These are phyloP conservation scores for Narcine bancroftii DNA, from an alignment of 2,113 vertebrate species.

Conservation along the genomic window DNA sequence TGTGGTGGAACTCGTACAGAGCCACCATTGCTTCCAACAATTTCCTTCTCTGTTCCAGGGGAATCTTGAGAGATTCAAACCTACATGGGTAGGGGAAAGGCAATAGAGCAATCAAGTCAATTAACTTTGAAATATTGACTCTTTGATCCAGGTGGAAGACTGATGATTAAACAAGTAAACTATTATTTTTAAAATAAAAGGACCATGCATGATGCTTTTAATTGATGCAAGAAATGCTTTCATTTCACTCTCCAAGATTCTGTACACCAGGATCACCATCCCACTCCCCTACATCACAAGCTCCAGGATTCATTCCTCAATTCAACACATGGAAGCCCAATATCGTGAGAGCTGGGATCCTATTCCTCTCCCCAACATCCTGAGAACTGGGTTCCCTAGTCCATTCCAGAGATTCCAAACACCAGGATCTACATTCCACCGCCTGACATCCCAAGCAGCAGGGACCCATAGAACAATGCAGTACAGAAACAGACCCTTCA, in stretches of 20 bases:
- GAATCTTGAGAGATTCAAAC: slow-evolving; percentile 72
- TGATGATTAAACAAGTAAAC: no score
- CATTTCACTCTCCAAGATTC: not conserved
- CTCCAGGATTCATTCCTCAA: no score
- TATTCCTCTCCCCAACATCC: not conserved
- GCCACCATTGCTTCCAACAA: slow-evolving; percentile 64
- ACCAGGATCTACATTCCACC: not conserved
- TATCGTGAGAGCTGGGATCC: no score
- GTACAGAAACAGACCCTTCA: no score
- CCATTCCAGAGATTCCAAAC: not conserved
- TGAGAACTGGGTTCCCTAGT: not conserved
- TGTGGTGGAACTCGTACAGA: slow-evolving; percentile 66
- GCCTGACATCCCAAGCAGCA: no score
- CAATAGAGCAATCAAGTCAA: not conserved
- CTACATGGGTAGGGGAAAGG: slow-evolving; percentile 46
- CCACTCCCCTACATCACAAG: not conserved
- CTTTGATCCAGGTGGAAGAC: not conserved
- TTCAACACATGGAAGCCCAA: no score
- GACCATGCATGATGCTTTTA: no score
- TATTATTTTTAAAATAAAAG: no score
- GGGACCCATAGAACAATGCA: no score
- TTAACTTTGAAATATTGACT: not conserved
- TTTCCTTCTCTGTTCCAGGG: slow-evolving; percentile 52
- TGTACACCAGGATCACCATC: not conserved
- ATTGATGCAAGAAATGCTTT: not conserved